phyloP scores from a whole-genome alignment of 1,140 invertebrate species.

The Laupala kohalensis region DNA sequence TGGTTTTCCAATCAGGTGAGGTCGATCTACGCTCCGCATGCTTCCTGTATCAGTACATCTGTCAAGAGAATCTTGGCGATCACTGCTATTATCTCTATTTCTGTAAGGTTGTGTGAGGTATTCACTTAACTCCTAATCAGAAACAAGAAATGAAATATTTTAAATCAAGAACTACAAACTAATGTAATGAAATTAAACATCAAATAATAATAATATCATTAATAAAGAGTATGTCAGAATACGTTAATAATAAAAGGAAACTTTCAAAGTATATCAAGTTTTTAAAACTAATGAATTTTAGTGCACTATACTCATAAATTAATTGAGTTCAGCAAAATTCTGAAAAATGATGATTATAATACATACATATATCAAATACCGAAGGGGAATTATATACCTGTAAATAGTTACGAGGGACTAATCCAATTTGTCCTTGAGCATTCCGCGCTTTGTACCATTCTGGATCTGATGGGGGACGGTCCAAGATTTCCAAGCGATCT shows the following conservation, averaged over 20 bases:
- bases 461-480: conserved; percentile 88
- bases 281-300: too few relatives aligned
- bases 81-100: conserved; percentile 36
- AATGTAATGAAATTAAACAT: not conserved
- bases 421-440: conserved; percentile 74
- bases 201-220: too few relatives aligned
- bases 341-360: too few relatives aligned
- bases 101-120: conserved; percentile 72
- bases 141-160: not conserved
- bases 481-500: conserved; percentile 86
- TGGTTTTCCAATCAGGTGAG: conserved; percentile 60
- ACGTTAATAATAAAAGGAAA: too few relatives aligned
- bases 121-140: conserved; percentile 59
- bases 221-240: too few relatives aligned
- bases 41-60: conserved; percentile 26
- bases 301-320: too few relatives aligned
- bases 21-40: conserved; percentile 34
- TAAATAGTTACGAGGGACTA: conserved; percentile 94
- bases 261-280: too few relatives aligned
- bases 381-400: too few relatives aligned
- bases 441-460: conserved; percentile 97
- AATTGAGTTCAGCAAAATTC: too few relatives aligned
- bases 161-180: not conserved
- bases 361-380: too few relatives aligned
- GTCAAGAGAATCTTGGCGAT: conserved; percentile 31